These are phyloP conservation scores for Athene cunicularia DNA, from an alignment of 2,113 vertebrate genomes.

Conservation along the genomic window DNA sequence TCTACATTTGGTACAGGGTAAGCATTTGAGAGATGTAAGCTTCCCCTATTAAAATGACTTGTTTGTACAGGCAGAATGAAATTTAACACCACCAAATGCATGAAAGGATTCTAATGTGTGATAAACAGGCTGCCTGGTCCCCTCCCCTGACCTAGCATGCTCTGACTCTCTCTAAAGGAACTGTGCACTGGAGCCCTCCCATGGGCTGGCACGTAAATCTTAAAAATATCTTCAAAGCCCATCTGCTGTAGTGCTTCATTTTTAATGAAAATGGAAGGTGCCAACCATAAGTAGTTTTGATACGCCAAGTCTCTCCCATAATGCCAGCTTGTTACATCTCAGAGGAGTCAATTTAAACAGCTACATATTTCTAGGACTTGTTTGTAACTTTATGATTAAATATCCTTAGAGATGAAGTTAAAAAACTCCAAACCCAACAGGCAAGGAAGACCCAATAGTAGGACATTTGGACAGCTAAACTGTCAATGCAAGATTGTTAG, in stretches of 20 bases:
- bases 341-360: slow-evolving; percentile 46
- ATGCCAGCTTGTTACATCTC: slow-evolving; percentile 30
- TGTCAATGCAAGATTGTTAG: background rate
- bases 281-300: slow-evolving; percentile 29
- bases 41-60: slow-evolving; percentile 49
- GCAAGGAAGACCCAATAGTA: background rate
- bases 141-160: slow-evolving; percentile 42
- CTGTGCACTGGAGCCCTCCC: slow-evolving; percentile 60
- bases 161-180: slow-evolving; percentile 41
- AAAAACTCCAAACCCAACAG: background rate
- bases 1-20: background rate
- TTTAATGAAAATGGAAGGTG: slow-evolving; percentile 73
- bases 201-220: slow-evolving; percentile 67
- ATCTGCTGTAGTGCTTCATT: slow-evolving; percentile 71
- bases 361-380: slow-evolving; percentile 15
- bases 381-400: slow-evolving; percentile 30
- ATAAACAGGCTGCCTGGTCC: slow-evolving; percentile 53
- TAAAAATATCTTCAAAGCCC: slow-evolving; percentile 71
- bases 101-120: slow-evolving; percentile 55
- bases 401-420: background rate
- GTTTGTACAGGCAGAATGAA: slow-evolving; percentile 39
- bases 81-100: slow-evolving; percentile 56
- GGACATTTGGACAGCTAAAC: background rate
- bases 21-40: slow-evolving; percentile 27
- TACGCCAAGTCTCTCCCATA: slow-evolving; percentile 13